These are phyloP conservation scores for Caenorhabditis brenneri DNA, from an alignment of 1,140 invertebrate genomes.

Conservation along the genomic window DNA sequence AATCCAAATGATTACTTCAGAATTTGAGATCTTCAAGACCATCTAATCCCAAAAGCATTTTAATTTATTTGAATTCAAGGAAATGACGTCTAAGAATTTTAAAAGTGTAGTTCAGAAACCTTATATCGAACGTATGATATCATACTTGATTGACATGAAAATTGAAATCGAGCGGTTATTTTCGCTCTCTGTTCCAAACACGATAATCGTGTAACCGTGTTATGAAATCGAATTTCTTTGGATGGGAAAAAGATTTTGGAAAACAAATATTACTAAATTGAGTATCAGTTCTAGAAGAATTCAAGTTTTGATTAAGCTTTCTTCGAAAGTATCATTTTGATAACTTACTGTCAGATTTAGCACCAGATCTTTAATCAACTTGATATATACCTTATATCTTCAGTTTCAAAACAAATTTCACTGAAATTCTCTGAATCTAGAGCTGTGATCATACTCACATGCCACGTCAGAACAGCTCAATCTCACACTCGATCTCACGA, in stretches of 20 bases:
- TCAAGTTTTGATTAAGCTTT: too few species aligned
- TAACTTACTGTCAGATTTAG: too few species aligned
- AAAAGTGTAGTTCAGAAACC: neutral
- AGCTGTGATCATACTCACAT: neutral
- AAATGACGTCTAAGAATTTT: too few species aligned
- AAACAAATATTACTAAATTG: neutral
- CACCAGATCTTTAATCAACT: too few species aligned
- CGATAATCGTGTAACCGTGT: neutral
- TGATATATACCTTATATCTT: too few species aligned
- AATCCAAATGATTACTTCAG: too few species aligned
- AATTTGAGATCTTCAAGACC: too few species aligned
- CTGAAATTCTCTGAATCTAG: neutral
- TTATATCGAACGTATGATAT: neutral
- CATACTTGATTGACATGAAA: neutral
- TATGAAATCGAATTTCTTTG: slow-evolving; percentile 3
- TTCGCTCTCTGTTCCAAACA: neutral
- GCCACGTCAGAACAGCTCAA: slow-evolving; percentile 12
- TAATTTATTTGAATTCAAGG: too few species aligned
- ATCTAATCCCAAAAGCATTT: too few species aligned
- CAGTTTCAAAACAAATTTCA: too few species aligned
- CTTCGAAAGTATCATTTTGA: too few species aligned
- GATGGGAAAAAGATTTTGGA: neutral
- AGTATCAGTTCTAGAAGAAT: too few species aligned
- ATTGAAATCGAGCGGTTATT: neutral
- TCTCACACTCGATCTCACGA: slow-evolving; percentile 6